Conservation (phyloP, 2,888 invertebrate genomes). For the Gisinianus flammeolus region DNA sequence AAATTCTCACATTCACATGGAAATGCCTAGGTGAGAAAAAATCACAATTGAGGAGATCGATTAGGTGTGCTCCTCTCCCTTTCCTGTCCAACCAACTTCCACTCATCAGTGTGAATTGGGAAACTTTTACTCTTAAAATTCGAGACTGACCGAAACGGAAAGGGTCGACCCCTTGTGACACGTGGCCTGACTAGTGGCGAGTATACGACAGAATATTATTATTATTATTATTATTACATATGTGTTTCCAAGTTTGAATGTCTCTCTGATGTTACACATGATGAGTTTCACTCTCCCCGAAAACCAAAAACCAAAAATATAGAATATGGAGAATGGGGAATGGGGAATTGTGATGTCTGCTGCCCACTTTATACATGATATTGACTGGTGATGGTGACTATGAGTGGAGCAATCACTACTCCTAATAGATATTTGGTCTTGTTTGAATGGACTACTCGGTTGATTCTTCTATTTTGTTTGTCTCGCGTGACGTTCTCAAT, state of each 20-base stretch:
- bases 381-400: not conserved
- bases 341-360: not conserved
- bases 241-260: too few relatives aligned
- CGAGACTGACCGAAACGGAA: not conserved
- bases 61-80: slow-evolving; percentile 2
- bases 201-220: too few relatives aligned
- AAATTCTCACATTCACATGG: slow-evolving; percentile 4
- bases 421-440: slow-evolving; percentile 20
- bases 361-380: not conserved
- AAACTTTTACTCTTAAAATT: not conserved
- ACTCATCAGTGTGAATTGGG: not conserved
- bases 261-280: too few relatives aligned
- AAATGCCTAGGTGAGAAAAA: not conserved
- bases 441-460: not conserved
- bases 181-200: too few relatives aligned
- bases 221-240: too few relatives aligned
- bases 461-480: slow-evolving; percentile 2
- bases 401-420: slow-evolving; percentile 23
- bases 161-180: not conserved
- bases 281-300: not conserved
- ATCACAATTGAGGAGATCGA: not conserved
- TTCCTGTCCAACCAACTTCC: not conserved
- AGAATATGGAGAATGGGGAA: not conserved
- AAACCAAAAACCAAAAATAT: not conserved
- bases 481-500: slow-evolving; percentile 23